Base-by-base conservation (phyloP, 1,140 invertebrate species). In the Cotesia glomerata region DNA sequence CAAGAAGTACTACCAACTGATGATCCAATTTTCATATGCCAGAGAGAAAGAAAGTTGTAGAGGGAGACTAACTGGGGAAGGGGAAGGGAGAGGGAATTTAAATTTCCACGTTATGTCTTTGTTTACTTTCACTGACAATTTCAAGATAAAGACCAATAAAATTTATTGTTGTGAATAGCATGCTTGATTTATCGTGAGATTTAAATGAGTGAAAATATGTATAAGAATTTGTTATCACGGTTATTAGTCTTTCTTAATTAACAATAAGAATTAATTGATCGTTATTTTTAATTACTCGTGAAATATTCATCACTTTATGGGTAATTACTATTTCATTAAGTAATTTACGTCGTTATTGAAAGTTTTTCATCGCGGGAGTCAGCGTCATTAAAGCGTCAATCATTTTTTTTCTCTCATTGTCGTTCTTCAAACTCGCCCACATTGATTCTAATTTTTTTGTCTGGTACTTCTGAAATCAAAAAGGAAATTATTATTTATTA, bases 381-480 rank as follows among this genome's bases (percentile, higher is more conserved):
- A 87, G 64, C 4, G 83, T 85, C 78, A 87, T 81, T 45, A 89
- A 67, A 34, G 79, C 78, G 32, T 85, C 77, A 71, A 80, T 82
- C 71, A 89, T 77, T 16, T 79, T 75, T 70, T 81, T 77, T 61
- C 79, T 86, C 58, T 89, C 79, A n/a, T 81, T 69, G 1, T 88
- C 83, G 36, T 71, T 90, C 75, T 88, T 90, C 58, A 91, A 81
- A 67, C 80, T 87, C 4, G 79, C 76, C 88, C 89, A 92, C 74
- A 86, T 84, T 45, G 81, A 80, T 74, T 90, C 88, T 72, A 90
- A 85, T 77, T 89, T 89, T 74, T 86, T 82, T 72, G 88, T 88
- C 78, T 93, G 92, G 81, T 92, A 89, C 71, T 88, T 90, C 79
- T 91, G 85, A 14, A 73, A 75, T 62, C 74, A 69, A 65, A 13